Base-by-base conservation (phyloP, 2,113 vertebrate genomes). In the Nothobranchius kuhntae region DNA sequence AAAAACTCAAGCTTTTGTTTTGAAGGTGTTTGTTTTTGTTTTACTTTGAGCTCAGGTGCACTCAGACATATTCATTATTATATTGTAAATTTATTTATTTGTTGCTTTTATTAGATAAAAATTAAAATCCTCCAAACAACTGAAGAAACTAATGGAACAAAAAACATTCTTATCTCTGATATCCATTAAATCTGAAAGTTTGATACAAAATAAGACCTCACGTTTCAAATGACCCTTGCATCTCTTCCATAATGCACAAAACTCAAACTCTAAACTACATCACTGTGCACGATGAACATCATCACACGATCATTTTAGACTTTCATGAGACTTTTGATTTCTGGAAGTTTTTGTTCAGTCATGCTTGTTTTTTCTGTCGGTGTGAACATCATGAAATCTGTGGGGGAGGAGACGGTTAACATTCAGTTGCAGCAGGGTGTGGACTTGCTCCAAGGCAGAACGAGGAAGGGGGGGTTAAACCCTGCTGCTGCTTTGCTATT, bases 401-500 rank as follows among this genome's bases (percentile, higher is more conserved):
- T 2, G 52, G 59, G 68, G 78, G 68, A 65, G 74, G 72, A 62
- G 55, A 65, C 45, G 67, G 35, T 42, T 40, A 58, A 58, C 71
- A 70, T 47, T 57, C 57, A 73, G 48, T 66, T 72, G 56, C 50
- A 2, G 44, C 26, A 17, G 87, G 88, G 88, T 87, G 89, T 90
- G 82, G 75, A 80, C 35, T 47, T 45, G 45, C 80, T 86, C 69
- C 36, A 30, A 71, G 68, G 64, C 51, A 73, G 60, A 48, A 71
- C 51, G 52, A 58, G 30, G 30, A 46, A 58, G 80, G 89, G 87
- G 62, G 38, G 68, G 87, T 68, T 85, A 75, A 47, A 42, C 13
- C 9, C 10, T 1, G 55, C 15, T 83, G 61, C 81, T 86, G 73
- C 73, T 10, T 75, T 42, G 50, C 71, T 48, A 93, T 93, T 93